Evolutionary conservation across 2,888 invertebrate species (phyloP).

Genomic region (Lasioglossum calceatum): DNA sequence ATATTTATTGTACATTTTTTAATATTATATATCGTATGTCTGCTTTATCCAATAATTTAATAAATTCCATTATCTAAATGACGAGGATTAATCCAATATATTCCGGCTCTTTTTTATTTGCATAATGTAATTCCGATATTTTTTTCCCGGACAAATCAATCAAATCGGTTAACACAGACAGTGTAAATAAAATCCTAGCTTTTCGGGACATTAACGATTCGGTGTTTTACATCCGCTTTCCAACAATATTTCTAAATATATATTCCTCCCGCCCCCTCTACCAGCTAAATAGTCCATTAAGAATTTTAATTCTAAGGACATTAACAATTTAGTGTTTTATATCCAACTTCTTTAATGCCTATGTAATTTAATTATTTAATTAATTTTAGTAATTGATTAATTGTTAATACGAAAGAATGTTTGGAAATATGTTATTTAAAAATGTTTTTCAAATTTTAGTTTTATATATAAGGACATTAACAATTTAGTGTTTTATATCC

Average conservation of each 20-base stretch:
- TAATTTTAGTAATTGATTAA: no score
- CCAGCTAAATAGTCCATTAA: neutral
- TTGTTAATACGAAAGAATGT: no score
- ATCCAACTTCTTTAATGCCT: no score
- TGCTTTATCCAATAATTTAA: neutral
- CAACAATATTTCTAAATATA: neutral
- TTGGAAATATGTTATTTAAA: no score
- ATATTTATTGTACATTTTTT: neutral
- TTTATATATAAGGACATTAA: no score
- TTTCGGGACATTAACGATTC: neutral
- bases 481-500: no score
- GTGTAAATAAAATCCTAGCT: neutral
- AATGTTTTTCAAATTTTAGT: neutral
- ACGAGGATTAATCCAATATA: neutral
- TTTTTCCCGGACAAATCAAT: neutral
- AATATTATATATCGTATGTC: neutral
- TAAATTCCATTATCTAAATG: neutral
- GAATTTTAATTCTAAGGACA: neutral
- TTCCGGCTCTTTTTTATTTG: neutral
- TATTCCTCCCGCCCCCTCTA: neutral
- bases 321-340: no score
- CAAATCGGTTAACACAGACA: neutral
- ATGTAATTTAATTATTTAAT: no score
- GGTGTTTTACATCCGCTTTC: no score
- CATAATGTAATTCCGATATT: neutral